A percentile compares a stretch with the other conserved stretches of the same genome.
Evolutionary conservation across 1,140 invertebrate species (phyloP).

Genomic region (Planococcus citri): DNA sequence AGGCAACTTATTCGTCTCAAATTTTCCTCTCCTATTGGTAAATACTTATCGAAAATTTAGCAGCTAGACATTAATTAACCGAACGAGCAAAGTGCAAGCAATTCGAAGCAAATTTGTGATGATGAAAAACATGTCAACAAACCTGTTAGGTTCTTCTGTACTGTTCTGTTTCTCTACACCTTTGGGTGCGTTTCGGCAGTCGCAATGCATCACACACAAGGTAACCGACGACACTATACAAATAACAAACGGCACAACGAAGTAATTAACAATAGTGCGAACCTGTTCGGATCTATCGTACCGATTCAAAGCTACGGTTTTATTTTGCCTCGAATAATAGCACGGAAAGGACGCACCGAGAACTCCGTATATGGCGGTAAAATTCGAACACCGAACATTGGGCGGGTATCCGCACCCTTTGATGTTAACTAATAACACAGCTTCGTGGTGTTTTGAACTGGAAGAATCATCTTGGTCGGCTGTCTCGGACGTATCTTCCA

Average conservation of each 20-base stretch:
- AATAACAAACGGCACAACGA: slow-evolving; percentile 66
- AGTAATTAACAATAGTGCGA: slow-evolving; percentile 62
- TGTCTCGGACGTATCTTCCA: slow-evolving; percentile 14
- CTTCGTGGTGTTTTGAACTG: slow-evolving; percentile 43
- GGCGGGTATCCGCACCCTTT: slow-evolving; percentile 84
- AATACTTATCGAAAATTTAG: too few species aligned
- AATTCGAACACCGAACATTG: slow-evolving; percentile 66
- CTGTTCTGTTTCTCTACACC: slow-evolving; percentile 29
- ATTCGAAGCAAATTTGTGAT: too few species aligned
- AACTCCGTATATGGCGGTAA: slow-evolving; percentile 58
- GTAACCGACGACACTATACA: slow-evolving; percentile 67
- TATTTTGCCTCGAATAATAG: slow-evolving; percentile 68
- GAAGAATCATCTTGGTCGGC: slow-evolving; percentile 27
- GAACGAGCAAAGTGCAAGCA: too few species aligned
- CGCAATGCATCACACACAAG: slow-evolving; percentile 71
- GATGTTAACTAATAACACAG: slow-evolving; percentile 60
- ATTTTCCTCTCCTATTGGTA: too few species aligned
- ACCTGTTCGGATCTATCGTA: slow-evolving; percentile 67
- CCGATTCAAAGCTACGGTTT: slow-evolving; percentile 61
- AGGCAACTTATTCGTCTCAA: too few species aligned
- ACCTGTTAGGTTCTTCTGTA: slow-evolving; percentile 13
- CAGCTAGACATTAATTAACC: too few species aligned
- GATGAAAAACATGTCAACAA: too few species aligned
- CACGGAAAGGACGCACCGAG: slow-evolving; percentile 67
- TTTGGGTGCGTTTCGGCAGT: slow-evolving; percentile 47